phyloP scores from a whole-genome alignment of 2,888 invertebrate genomes.

The Drosophila colorata region DNA sequence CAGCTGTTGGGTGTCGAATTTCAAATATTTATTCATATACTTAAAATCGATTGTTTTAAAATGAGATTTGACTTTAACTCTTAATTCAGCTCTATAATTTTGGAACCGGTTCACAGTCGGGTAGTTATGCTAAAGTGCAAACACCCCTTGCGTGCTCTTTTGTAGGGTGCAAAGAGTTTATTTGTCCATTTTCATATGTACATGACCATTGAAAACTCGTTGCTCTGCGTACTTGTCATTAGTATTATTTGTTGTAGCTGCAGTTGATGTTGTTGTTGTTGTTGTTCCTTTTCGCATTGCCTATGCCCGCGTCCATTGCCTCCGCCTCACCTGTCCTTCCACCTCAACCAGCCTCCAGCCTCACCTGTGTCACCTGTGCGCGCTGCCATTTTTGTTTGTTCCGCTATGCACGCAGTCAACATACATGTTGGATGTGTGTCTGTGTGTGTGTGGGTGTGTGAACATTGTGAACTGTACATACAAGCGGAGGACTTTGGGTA shows the following conservation, averaged over 20 bases:
- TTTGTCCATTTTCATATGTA: conserved; percentile 35
- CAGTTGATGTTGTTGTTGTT: conserved; percentile 1
- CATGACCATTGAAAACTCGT: conserved; percentile 42
- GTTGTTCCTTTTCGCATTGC: conserved; percentile 10
- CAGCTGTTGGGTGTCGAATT: neutral
- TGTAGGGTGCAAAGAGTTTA: conserved; percentile 10
- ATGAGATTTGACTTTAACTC: no score
- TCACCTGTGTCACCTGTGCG: conserved; percentile 52
- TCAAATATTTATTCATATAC: neutral
- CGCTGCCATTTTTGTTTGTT: conserved; percentile 55
- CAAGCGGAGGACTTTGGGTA: conserved; percentile 20
- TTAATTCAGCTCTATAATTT: no score
- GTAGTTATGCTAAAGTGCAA: neutral
- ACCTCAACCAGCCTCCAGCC: neutral
- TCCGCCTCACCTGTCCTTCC: neutral
- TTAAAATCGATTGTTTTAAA: no score
- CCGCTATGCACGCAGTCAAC: conserved; percentile 44
- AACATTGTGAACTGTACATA: conserved; percentile 10
- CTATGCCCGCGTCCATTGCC: conserved; percentile 14
- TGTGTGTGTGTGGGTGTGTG: conserved; percentile 17
- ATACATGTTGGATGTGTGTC: conserved; percentile 12
- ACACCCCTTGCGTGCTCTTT: neutral
- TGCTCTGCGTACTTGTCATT: conserved; percentile 53
- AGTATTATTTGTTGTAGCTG: conserved; percentile 43
- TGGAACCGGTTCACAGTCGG: no score